Base-by-base conservation (phyloP, 2,797 vertebrate species). In the Orientallactaga sibirica region DNA sequence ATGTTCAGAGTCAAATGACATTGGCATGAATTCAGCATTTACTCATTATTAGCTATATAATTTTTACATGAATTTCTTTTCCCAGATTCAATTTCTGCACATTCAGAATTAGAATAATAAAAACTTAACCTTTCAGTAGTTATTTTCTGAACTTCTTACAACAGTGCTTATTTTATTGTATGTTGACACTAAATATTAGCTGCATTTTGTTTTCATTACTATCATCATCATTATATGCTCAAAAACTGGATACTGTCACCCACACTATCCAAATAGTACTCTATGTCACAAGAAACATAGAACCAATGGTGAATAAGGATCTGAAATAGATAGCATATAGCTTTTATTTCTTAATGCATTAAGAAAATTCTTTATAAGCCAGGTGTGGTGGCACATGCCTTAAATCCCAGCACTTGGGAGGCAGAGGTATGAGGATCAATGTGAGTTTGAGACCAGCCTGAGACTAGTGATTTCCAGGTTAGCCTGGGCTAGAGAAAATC, bases 81-180 rank as follows among this genome's bases (percentile, higher is more conserved):
- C 11, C 9, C 86, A 86, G 27, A 2, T 90, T 93, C 52, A 70
- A 67, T 80, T 86, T 90, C 25, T 2, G 88, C 29, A 85, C 41
- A 91, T 86, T 80, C 25, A 58, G 95, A 77, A 66, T 84, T 73
- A 89, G 12, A 29, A 67, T 75, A 91, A 74, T 76, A 81, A 81
- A 37, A 82, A n/a, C 18, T 52, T 84, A 77, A 68, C 43, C 7
- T 75, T 62, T 29, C 7, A 52, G 20, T 79, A 48, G 85, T 80
- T 86, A 78, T 58, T 75, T 85, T 58, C 84, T 33, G 37, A 95
- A 37, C 3, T 77, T 88, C 27, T 83, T 64, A 87, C 12, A 95
- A 64, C 3, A 73, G 7, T 71, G 11, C 61, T 89, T 70, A 64
- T 89, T 80, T 62, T 22, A 67, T 55, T 81, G 2, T 86, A 64